These are phyloP conservation scores for Mirounga angustirostris DNA, from an alignment of 2,113 vertebrate genomes.

Conservation along the genomic window DNA sequence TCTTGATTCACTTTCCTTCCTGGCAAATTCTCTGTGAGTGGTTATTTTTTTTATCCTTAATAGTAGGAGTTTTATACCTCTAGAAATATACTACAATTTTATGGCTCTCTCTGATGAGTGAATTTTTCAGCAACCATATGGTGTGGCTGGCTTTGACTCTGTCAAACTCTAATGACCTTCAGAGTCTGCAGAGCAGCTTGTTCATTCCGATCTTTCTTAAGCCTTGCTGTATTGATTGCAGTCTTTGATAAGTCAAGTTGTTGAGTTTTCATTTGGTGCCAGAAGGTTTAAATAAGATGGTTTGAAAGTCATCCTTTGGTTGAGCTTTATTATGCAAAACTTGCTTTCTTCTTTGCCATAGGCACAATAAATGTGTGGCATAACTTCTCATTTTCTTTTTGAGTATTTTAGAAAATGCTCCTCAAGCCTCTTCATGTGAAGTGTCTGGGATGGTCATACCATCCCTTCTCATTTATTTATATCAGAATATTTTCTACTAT, in stretches of 20 bases:
- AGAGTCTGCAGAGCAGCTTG: constrained; percentile 44
- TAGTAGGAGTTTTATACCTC: constrained; percentile 65
- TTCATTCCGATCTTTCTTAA: constrained; percentile 55
- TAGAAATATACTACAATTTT: constrained; percentile 68
- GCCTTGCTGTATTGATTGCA: constrained; percentile 29
- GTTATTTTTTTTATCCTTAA: constrained; percentile 59
- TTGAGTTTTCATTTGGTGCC: constrained; percentile 70
- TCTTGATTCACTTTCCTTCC: constrained; percentile 64
- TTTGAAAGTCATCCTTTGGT: constrained; percentile 36
- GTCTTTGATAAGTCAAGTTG: constrained; percentile 64
- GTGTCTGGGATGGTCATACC: neutral
- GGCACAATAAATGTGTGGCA: neutral
- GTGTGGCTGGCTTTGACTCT: constrained; percentile 54
- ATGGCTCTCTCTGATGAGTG: constrained; percentile 65
- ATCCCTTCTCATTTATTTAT: neutral
- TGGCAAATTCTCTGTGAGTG: constrained; percentile 65
- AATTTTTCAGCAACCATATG: constrained; percentile 75
- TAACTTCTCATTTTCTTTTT: neutral
- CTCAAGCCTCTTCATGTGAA: neutral
- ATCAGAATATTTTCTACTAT: neutral
- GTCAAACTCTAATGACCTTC: constrained; percentile 46
- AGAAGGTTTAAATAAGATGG: constrained; percentile 66
- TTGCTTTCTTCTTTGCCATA: neutral
- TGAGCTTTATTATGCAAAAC: constrained; percentile 40
- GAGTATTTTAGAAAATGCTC: constrained; percentile 48